phyloP scores from a whole-genome alignment of 2,888 invertebrate species.

The Netelia inedita region DNA sequence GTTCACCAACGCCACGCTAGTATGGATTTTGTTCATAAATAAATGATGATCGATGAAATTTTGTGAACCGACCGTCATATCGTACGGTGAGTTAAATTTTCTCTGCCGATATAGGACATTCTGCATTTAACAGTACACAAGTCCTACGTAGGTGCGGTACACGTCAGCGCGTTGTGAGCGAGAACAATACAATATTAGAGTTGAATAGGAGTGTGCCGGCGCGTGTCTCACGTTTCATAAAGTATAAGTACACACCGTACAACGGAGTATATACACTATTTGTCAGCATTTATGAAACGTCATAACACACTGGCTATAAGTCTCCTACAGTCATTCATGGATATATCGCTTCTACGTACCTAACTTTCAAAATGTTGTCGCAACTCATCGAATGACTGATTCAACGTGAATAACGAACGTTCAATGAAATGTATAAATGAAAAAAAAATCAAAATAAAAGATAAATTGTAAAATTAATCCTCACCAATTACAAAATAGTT shows the following conservation, averaged over 20 bases:
- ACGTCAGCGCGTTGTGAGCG: slow-evolving; percentile 64
- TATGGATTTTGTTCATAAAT: not conserved
- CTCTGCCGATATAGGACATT: slow-evolving; percentile 41
- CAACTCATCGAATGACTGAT: too few species aligned
- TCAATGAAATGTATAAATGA: too few species aligned
- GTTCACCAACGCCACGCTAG: too few species aligned
- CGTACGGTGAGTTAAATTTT: slow-evolving; percentile 32
- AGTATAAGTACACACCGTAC: slow-evolving; percentile 65
- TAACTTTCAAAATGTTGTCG: not conserved
- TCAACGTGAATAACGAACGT: too few species aligned
- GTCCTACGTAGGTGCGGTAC: slow-evolving; percentile 17
- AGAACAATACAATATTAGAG: slow-evolving; percentile 72
- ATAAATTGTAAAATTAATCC: too few species aligned
- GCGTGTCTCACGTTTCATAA: slow-evolving; percentile 80
- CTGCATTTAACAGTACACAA: not conserved
- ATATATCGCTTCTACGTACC: not conserved
- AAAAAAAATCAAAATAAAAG: too few species aligned
- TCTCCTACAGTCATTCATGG: slow-evolving; percentile 45
- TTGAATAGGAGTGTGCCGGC: slow-evolving; percentile 83
- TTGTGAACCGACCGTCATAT: slow-evolving; percentile 44
- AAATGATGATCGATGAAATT: not conserved
- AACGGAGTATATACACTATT: slow-evolving; percentile 72
- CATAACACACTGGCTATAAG: slow-evolving; percentile 75
- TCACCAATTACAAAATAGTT: too few species aligned
- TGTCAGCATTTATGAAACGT: slow-evolving; percentile 80